Conservation (phyloP, 1,140 invertebrate species). For the Drosophila subobscura region DNA sequence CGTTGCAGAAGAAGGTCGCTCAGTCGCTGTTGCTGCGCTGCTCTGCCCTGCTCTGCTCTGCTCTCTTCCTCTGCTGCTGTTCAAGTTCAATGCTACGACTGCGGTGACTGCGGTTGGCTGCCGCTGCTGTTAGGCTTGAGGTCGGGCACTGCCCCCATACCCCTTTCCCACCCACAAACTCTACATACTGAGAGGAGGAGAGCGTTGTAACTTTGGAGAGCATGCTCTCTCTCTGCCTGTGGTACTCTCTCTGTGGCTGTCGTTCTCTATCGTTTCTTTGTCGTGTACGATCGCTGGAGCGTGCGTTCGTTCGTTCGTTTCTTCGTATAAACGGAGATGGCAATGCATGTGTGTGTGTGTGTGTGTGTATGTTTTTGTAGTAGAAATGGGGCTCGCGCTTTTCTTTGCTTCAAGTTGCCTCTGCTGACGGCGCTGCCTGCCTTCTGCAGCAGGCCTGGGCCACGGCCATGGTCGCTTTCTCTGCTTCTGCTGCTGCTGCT, state of each 20-base stretch:
- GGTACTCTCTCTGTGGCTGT: constrained; percentile 16
- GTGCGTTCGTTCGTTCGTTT: constrained; percentile 26
- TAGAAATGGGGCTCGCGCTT: constrained; percentile 72
- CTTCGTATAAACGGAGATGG: constrained; percentile 6
- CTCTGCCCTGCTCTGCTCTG: constrained; percentile 10
- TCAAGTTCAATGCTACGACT: constrained; percentile 74
- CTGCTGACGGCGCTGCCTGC: constrained; percentile 6
- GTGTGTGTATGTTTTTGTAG: constrained; percentile 42
- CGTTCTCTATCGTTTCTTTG: background rate
- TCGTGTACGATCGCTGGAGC: constrained; percentile 42
- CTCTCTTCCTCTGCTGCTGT: constrained; percentile 33
- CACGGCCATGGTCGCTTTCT: constrained; percentile 27
- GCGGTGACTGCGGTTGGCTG: background rate
- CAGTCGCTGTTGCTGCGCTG: constrained; percentile 7
- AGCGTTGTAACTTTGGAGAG: constrained; percentile 17
- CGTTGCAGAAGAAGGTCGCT: constrained; percentile 49
- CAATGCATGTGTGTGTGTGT: constrained; percentile 28
- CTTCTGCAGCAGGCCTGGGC: constrained; percentile 13
- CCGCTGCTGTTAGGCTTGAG: constrained; percentile 41
- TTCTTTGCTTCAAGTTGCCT: constrained; percentile 44
- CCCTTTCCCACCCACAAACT: constrained; percentile 12
- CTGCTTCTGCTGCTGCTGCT: constrained; percentile 41
- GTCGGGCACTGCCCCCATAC: constrained; percentile 12
- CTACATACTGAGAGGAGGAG: constrained; percentile 11
- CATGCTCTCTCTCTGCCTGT: constrained; percentile 9